A percentile compares a stretch with the other conserved stretches of the same genome.
These are phyloP conservation scores for Leptopilina drosophilae DNA, from an alignment of 2,888 invertebrate genomes.

Conservation along the genomic window DNA sequence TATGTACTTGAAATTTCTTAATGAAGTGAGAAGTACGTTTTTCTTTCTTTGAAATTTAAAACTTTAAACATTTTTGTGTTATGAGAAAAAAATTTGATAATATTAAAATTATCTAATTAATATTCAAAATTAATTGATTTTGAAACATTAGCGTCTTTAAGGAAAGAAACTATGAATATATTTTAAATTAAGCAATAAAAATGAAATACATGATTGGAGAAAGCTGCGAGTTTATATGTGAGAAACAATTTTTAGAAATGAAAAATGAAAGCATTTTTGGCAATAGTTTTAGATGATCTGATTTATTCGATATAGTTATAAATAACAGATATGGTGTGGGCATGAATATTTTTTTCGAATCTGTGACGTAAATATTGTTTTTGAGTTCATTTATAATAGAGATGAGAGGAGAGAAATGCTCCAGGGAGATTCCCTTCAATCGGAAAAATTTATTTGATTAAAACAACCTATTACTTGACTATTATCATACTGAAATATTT, in stretches of 20 bases:
- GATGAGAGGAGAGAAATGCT: too few species aligned
- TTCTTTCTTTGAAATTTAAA: too few species aligned
- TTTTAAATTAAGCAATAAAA: constrained; percentile 30
- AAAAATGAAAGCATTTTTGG: constrained; percentile 8
- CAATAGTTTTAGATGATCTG: neutral
- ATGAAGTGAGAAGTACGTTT: too few species aligned
- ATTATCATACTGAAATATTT: too few species aligned
- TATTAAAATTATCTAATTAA: neutral
- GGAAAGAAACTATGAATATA: neutral
- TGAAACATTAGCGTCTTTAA: neutral
- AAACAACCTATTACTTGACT: too few species aligned
- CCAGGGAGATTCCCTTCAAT: too few species aligned
- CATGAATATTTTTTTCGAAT: too few species aligned
- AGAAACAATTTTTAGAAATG: constrained; percentile 4
- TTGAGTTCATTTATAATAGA: too few species aligned
- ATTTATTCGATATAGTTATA: neutral
- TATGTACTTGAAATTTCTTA: too few species aligned
- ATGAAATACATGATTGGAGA: constrained; percentile 24
- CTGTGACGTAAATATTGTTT: too few species aligned
- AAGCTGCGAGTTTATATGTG: neutral
- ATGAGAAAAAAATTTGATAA: neutral
- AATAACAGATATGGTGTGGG: neutral
- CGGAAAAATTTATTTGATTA: too few species aligned
- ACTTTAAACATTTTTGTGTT: neutral
- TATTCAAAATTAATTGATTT: neutral